phyloP scores from a whole-genome alignment of 2,888 invertebrate genomes.

The Resseliella maxima region DNA sequence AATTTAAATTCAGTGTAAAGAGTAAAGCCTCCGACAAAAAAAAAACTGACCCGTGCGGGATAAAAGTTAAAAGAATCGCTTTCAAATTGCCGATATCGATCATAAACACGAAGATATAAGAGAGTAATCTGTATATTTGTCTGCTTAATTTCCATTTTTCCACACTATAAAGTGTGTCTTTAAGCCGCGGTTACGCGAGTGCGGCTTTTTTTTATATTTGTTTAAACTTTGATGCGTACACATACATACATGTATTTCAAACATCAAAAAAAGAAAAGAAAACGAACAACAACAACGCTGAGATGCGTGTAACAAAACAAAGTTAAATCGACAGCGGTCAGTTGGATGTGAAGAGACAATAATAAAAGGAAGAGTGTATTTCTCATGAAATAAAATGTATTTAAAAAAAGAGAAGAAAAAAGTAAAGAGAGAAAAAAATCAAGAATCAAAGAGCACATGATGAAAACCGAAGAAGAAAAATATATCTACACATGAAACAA shows the following conservation, averaged over 20 bases:
- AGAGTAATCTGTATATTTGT: constrained; percentile 8
- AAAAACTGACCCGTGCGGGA: constrained; percentile 32
- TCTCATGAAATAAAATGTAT: constrained; percentile 4
- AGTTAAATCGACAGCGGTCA: constrained; percentile 29
- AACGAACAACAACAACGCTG: no score
- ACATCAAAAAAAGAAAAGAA: no score
- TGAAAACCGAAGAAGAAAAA: neutral
- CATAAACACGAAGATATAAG: constrained; percentile 16
- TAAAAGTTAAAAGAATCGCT: constrained; percentile 35
- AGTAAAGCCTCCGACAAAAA: neutral
- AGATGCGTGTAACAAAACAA: constrained; percentile 11
- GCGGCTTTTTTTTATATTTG: neutral
- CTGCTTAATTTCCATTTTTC: constrained; percentile 44
- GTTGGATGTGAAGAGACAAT: constrained; percentile 5
- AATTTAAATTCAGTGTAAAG: constrained; percentile 2
- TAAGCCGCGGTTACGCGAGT: neutral
- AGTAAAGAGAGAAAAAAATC: neutral
- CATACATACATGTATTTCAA: no score
- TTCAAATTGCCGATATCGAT: constrained; percentile 44
- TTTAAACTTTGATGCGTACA: neutral
- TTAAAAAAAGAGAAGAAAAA: neutral
- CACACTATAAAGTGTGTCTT: neutral
- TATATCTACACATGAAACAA: constrained; percentile 37
- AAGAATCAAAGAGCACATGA: constrained; percentile 49
- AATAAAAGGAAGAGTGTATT: constrained; percentile 42